Percentiles rank a stretch among this genome's conserved stretches.
phyloP scores from a whole-genome alignment of 2,797 vertebrate species.

The Leuciscus waleckii region DNA sequence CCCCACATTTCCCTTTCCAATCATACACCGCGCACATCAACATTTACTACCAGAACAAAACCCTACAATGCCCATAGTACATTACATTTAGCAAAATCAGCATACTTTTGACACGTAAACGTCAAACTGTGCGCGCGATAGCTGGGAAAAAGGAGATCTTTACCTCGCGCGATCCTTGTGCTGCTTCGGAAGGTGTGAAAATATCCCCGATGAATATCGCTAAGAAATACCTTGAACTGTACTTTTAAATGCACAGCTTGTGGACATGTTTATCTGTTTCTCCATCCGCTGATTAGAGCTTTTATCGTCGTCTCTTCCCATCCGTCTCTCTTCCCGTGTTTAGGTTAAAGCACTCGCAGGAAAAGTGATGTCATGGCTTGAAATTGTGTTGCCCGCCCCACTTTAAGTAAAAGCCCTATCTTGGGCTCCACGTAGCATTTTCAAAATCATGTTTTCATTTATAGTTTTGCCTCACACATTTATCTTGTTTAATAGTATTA shows the following conservation, averaged over 20 bases:
- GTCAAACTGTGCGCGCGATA: neutral
- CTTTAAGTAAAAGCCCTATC: slow-evolving; percentile 57
- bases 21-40: neutral
- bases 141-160: neutral
- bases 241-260: slow-evolving; percentile 17
- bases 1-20: slow-evolving; percentile 23
- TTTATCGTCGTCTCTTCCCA: slow-evolving; percentile 56
- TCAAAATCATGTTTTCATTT: slow-evolving; percentile 13
- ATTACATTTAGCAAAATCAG: slow-evolving; percentile 34
- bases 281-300: slow-evolving; percentile 23
- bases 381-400: slow-evolving; percentile 76
- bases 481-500: neutral
- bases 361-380: slow-evolving; percentile 84
- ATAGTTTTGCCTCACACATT: slow-evolving; percentile 1
- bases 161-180: slow-evolving; percentile 44
- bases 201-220: slow-evolving; percentile 34
- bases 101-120: slow-evolving; percentile 17
- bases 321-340: slow-evolving; percentile 69
- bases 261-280: slow-evolving; percentile 52
- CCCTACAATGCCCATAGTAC: neutral
- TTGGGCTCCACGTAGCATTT: slow-evolving; percentile 65
- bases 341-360: slow-evolving; percentile 70
- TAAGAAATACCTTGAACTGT: slow-evolving; percentile 50
- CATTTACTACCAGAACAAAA: neutral
- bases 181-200: slow-evolving; percentile 25